Base-by-base conservation (phyloP, 1,140 invertebrate genomes). In the Pseudomyrmex dendroicus region DNA sequence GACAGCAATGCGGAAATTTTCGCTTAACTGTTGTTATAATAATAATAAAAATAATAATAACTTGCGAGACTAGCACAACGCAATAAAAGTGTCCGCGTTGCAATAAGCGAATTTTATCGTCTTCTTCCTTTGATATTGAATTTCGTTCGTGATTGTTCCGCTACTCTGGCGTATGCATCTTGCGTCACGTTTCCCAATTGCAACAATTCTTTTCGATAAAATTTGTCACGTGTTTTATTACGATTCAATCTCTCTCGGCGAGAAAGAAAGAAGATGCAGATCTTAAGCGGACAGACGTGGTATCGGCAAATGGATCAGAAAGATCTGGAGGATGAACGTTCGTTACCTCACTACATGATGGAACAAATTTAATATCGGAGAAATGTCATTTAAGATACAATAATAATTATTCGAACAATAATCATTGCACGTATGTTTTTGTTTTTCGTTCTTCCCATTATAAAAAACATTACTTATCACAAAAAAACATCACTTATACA, bases 201-300 rank as follows among this genome's bases (percentile, higher is more conserved):
- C 76, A 13, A 10, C 70, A 56, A 35, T 35, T 35, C 5, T 50
- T 1, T n/a, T 17, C 44, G 46, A 67, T 59, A 59, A 70, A 72
- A 72, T 72, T 70, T 59, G 44, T 80, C 76, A 70, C 76, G 44
- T 20, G 0, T 66, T 70, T 80, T 80, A 80, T 80, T 72, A 70
- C 76, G 44, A 59, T 59, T 70, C 64, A 70, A 70, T 80, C 44
- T 50, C 35, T 35, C 5, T 35, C 25, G 50, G 12, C 13, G 46
- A 62, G 62, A 22, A 50, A 68, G n/a, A 46, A n/a, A 48, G 50
- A 25, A 20, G 9, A 74, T 22, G 64, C 20, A 66, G 62, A 66
- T 64, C 3, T 61, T 25, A 35, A 35, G 73, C n/a, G 56, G 57
- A 44, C 20, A 68, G 44, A 66, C 20, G 17, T 54, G 66, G 1